phyloP scores from a whole-genome alignment of 37 sponge, comb jelly and placozoan species.

The Dysidea cf. avara region DNA sequence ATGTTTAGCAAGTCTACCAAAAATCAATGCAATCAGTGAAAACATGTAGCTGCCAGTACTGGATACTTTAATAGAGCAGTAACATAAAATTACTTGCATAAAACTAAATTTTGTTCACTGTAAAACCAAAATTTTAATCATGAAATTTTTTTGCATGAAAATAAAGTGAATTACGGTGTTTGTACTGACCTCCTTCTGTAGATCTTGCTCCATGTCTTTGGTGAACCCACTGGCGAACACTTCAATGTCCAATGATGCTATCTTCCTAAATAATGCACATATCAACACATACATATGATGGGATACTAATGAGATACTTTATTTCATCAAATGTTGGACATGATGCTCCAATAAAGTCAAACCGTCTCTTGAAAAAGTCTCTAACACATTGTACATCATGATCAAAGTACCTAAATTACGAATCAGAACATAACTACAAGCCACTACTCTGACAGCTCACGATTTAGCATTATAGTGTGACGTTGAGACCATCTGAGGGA shows the following conservation, averaged over 20 bases:
- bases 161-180: no score
- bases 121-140: no score
- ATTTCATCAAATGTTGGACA: conserved; percentile 57
- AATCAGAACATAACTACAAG: neutral
- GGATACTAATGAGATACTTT: conserved; percentile 31
- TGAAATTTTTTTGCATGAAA: no score
- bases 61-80: no score
- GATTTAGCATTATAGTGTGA: conserved; percentile 89
- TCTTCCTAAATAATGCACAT: conserved; percentile 18
- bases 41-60: no score
- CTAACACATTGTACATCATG: conserved; percentile 92
- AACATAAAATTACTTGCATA: no score
- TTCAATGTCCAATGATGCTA: conserved; percentile 66
- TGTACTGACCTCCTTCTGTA: conserved; percentile 48
- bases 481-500: conserved; percentile 99
- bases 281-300: neutral
- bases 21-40: no score
- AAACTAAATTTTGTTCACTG: no score
- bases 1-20: no score
- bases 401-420: conserved; percentile 84
- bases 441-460: conserved; percentile 16
- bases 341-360: conserved; percentile 64
- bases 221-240: conserved; percentile 90
- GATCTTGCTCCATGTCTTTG: conserved; percentile 52
- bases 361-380: conserved; percentile 85